Conservation (phyloP, 1,140 invertebrate genomes). For the Drosophila kurseongensis region DNA sequence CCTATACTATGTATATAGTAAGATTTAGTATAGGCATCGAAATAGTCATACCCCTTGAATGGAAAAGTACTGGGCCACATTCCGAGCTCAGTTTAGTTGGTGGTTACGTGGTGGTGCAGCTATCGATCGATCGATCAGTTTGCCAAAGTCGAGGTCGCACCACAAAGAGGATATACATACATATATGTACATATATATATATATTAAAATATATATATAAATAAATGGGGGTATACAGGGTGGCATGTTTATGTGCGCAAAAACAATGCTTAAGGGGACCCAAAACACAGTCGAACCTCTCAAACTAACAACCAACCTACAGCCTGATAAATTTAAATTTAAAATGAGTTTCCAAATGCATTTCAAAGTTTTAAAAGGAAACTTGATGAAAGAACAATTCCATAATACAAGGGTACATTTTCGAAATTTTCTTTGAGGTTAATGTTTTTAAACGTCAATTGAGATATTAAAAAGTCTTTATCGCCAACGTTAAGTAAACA, state of each 20-base stretch:
- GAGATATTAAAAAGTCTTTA: too few species aligned
- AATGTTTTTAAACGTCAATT: too few species aligned
- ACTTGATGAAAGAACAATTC: too few species aligned
- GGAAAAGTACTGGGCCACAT: constrained; percentile 31
- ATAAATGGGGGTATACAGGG: constrained; percentile 16
- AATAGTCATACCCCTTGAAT: constrained; percentile 16
- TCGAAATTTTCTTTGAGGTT: too few species aligned
- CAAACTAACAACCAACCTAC: neutral
- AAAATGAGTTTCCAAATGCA: neutral
- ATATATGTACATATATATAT: neutral
- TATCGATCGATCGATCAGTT: constrained; percentile 58
- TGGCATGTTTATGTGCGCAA: constrained; percentile 39
- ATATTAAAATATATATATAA: neutral
- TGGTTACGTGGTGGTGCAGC: constrained; percentile 33
- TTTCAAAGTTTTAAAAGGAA: too few species aligned
- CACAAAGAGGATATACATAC: constrained; percentile 4
- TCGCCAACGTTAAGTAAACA: too few species aligned
- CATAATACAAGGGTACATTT: too few species aligned
- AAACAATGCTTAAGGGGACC: constrained; percentile 27
- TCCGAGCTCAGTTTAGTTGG: constrained; percentile 17
- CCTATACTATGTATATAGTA: neutral
- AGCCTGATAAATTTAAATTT: neutral
- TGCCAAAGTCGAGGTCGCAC: constrained; percentile 66
- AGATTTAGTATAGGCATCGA: constrained; percentile 9
- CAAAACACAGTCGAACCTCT: constrained; percentile 1